These are phyloP conservation scores for Orbicella faveolata DNA, from an alignment of 64 coral and sea anemone genomes.

Conservation along the genomic window DNA sequence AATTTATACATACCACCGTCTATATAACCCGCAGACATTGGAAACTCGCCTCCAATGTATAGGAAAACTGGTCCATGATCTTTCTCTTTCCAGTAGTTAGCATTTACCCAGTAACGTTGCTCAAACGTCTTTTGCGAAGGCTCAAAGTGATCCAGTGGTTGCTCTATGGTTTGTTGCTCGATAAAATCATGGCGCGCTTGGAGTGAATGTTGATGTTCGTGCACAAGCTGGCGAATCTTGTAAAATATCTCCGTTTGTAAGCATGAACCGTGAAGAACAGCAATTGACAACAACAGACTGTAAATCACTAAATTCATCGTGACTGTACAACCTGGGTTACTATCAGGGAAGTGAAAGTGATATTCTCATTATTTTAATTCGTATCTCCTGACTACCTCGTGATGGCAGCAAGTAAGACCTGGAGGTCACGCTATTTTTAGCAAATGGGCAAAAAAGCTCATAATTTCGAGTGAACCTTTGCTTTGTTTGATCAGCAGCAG, in stretches of 20 bases:
- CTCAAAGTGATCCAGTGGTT: conserved; percentile 81
- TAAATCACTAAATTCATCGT: background rate
- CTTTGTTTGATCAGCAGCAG: too few relatives aligned
- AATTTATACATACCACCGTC: conserved; percentile 39
- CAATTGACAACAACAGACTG: background rate
- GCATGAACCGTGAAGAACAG: conserved; percentile 29
- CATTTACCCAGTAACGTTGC: conserved; percentile 74
- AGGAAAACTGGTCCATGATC: conserved; percentile 70
- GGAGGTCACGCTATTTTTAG: too few relatives aligned
- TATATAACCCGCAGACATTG: conserved; percentile 7
- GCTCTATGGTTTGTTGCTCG: conserved; percentile 32
- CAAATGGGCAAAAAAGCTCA: too few relatives aligned
- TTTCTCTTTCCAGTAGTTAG: conserved; percentile 54
- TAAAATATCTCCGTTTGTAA: conserved; percentile 41
- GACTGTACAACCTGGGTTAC: background rate
- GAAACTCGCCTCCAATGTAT: conserved; percentile 72
- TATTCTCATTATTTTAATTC: background rate
- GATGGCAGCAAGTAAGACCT: too few relatives aligned
- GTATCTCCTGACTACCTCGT: background rate
- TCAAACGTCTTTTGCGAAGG: conserved; percentile 24
- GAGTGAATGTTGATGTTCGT: background rate
- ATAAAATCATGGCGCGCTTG: background rate
- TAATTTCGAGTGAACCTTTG: too few relatives aligned
- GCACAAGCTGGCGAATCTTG: conserved; percentile 47
- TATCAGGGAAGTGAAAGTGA: background rate